Conservation (phyloP, 64 coral and sea anemone species). For the Stichodactyla helianthus region DNA sequence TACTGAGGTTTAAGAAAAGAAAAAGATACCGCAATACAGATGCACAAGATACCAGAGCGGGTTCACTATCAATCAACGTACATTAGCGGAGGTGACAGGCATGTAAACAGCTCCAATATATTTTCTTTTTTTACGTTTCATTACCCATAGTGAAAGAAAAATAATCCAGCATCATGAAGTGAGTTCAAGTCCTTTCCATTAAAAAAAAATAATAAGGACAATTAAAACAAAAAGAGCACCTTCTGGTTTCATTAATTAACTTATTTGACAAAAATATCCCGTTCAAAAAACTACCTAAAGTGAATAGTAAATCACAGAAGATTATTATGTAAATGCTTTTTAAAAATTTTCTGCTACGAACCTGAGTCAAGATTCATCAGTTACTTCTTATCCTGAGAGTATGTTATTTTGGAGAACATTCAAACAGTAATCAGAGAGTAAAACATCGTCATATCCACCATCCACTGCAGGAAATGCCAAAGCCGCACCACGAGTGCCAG, state of each 20-base stretch:
- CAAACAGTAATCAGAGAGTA: neutral
- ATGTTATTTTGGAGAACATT: neutral
- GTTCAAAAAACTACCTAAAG: neutral
- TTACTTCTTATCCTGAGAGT: neutral
- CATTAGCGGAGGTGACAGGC: too few species aligned
- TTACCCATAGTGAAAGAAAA: neutral
- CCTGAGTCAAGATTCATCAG: neutral
- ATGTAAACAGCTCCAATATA: neutral
- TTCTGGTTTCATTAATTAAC: neutral
- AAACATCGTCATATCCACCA: neutral
- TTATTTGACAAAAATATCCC: neutral
- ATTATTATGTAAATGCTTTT: neutral
- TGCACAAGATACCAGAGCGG: neutral
- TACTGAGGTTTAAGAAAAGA: neutral
- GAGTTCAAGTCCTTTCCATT: neutral
- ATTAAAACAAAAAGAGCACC: neutral
- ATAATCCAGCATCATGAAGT: neutral
- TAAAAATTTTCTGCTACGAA: neutral
- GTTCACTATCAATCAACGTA: neutral
- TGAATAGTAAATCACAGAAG: neutral
- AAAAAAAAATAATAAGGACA: neutral
- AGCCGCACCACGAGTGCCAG: conserved; percentile 11
- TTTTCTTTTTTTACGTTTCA: neutral
- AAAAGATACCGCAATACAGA: neutral
- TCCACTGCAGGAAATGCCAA: conserved; percentile 13